Conservation (phyloP, 2,888 invertebrate genomes). For the Stictocephala bisonia region DNA sequence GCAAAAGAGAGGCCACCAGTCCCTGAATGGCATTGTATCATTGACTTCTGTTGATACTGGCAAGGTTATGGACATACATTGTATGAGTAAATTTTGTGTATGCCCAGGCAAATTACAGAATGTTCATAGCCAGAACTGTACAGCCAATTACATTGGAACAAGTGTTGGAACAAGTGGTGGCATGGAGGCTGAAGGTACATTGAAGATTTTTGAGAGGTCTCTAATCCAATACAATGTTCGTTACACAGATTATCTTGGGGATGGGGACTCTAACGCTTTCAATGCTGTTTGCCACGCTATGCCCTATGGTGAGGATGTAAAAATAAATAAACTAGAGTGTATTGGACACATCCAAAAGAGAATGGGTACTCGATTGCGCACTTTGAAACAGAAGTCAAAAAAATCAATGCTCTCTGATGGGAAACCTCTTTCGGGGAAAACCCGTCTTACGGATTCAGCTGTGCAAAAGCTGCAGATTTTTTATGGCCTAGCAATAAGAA, state of each 20-base stretch:
- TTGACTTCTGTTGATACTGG: slow-evolving; percentile 17
- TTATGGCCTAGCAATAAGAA: slow-evolving; percentile 58
- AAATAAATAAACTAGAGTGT: slow-evolving; percentile 32
- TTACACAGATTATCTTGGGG: slow-evolving; percentile 40
- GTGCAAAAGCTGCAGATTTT: slow-evolving; percentile 56
- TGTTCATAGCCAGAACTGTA: slow-evolving; percentile 33
- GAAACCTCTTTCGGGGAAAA: slow-evolving; percentile 52
- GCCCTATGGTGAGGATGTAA: slow-evolving; percentile 48
- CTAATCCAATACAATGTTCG: slow-evolving; percentile 41
- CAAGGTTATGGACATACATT: slow-evolving; percentile 10
- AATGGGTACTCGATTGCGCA: slow-evolving; percentile 50
- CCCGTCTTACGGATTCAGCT: slow-evolving; percentile 54
- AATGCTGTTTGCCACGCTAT: slow-evolving; percentile 15
- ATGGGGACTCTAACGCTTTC: slow-evolving; percentile 41
- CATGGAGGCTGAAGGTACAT: slow-evolving; percentile 52
- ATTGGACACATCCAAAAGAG: slow-evolving; percentile 33
- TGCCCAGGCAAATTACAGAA: slow-evolving; percentile 6
- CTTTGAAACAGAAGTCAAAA: slow-evolving; percentile 23
- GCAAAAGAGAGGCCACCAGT: slow-evolving; percentile 21
- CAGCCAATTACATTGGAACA: slow-evolving; percentile 50
- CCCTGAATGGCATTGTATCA: slow-evolving; percentile 24
- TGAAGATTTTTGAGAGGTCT: slow-evolving; percentile 48
- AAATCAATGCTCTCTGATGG: slow-evolving; percentile 40
- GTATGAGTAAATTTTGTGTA: slow-evolving; percentile 17
- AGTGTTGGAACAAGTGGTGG: slow-evolving; percentile 53